phyloP scores from a whole-genome alignment of 2,888 invertebrate genomes.

The Gerris lacustris region DNA sequence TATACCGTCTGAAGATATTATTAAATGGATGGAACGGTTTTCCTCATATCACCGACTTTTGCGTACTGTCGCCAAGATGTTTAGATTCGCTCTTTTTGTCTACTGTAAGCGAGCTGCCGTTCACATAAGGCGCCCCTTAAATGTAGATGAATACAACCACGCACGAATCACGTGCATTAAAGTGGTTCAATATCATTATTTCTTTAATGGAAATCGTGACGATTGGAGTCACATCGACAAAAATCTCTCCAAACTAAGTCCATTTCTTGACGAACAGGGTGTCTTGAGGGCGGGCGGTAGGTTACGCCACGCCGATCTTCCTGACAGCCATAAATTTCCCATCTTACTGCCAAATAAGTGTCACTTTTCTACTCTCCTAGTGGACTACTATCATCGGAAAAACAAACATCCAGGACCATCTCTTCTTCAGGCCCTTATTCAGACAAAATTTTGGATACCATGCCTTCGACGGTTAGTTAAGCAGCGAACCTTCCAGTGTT shows the following conservation, averaged over 20 bases:
- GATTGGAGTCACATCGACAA: too few species aligned
- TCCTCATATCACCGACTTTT: too few species aligned
- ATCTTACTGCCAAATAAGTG: neutral
- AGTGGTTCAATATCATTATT: neutral
- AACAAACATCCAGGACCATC: neutral
- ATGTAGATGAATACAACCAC: neutral
- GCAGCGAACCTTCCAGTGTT: neutral
- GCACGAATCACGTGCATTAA: neutral
- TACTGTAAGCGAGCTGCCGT: slow-evolving; percentile 8
- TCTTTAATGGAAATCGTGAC: neutral
- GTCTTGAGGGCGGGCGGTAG: neutral
- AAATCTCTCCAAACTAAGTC: neutral
- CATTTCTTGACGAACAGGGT: neutral
- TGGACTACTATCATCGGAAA: neutral
- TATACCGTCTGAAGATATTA: too few species aligned
- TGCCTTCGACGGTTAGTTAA: neutral
- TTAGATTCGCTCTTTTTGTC: too few species aligned
- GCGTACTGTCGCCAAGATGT: too few species aligned
- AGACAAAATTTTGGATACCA: neutral
- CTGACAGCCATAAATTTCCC: neutral
- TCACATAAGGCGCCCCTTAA: neutral
- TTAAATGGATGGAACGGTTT: too few species aligned
- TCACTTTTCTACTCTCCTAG: neutral
- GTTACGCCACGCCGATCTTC: neutral
- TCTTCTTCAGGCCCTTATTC: neutral